A percentile compares a stretch with the other conserved stretches of the same genome.
Conservation (phyloP, 2,797 vertebrate species). For the Chiroxiphia lanceolata region DNA sequence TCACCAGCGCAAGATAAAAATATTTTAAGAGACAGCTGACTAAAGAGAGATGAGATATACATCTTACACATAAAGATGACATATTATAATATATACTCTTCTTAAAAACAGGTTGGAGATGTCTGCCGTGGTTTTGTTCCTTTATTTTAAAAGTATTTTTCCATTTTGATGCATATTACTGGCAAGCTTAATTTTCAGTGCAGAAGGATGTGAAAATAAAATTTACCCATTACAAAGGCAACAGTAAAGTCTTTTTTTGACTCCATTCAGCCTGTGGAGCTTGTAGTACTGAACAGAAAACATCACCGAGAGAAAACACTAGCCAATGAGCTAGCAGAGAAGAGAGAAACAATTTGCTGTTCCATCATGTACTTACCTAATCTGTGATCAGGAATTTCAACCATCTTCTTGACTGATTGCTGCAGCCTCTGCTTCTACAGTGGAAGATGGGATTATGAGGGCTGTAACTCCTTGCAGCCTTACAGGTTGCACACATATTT, state of each 20-base stretch:
- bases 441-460: neutral
- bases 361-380: constrained; percentile 20
- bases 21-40: neutral
- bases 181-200: neutral
- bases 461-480: neutral
- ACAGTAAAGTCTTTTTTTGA: neutral
- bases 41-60: neutral
- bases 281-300: neutral
- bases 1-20: neutral
- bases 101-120: neutral
- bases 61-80: neutral
- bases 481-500: neutral
- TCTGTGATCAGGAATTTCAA: neutral
- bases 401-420: constrained; percentile 37
- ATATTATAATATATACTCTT: neutral
- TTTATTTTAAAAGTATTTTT: neutral
- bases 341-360: neutral
- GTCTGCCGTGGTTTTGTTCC: neutral
- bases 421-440: constrained; percentile 28
- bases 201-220: neutral
- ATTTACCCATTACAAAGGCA: neutral
- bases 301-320: neutral
- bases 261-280: neutral
- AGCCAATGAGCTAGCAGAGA: neutral
- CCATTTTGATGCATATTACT: neutral